Base-by-base conservation (phyloP, 2,113 vertebrate genomes). In the Epinephelus lanceolatus region DNA sequence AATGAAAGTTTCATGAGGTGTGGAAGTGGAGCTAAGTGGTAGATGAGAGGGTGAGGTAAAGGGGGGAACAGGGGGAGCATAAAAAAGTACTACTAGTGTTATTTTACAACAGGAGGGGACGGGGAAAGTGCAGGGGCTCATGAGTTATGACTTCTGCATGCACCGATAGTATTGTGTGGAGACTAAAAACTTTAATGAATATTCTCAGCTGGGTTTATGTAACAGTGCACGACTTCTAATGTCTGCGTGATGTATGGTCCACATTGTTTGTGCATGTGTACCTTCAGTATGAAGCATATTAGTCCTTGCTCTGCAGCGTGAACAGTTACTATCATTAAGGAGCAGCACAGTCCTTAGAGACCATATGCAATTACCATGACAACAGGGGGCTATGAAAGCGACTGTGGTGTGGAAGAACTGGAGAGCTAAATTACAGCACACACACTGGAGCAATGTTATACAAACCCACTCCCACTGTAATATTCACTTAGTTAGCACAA, bases 1-100 rank as follows among this genome's bases (percentile, higher is more conserved):
- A 65, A 90, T 78, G 69, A 85, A 88, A 80, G 76, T 83, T 87
- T 86, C 57, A 90, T 83, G 86, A 88, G 73, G 80, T 67, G 68
- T 87, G 78, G 78, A 87, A 76, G 76, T 76, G 76, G 80, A 77
- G 78, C 42, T 59, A 65, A 77, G 61, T 68, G 70, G 40, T 63
- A 10, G 42, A 77, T 14, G 40, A 66, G 76, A 70, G 15, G 59
- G 47, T 1, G 80, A 59, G 40, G 71, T 17, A 59, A 52, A 67
- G 17, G 27, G 33, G 61, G 45, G 49, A 9, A 2, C 6, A 15
- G 23, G 15, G 30, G 56, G 7, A 6, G 18, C 4, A 52, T 72
- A 60, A 70, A 40, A 52, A 30, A 53, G 18, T 1, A 10, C 27
- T 7, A 6, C 8, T 21, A 6, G 11, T 68, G 66, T 56, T 73